Percentiles rank a stretch among this genome's conserved stretches.
phyloP scores from a whole-genome alignment of 2,113 vertebrate species.

The Anolis sagrei region DNA sequence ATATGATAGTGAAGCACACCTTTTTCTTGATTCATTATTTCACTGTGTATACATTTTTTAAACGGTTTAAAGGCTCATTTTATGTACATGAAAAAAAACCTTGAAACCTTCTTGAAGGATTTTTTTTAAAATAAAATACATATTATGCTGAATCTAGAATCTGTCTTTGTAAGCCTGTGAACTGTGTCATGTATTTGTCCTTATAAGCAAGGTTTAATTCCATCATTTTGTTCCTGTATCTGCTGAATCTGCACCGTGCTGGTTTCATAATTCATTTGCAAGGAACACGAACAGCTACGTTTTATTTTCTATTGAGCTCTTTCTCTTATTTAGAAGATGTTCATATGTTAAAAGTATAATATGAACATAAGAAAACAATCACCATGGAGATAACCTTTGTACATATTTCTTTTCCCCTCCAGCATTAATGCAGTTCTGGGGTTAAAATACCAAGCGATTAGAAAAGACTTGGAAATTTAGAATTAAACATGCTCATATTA shows the following conservation, averaged over 20 bases:
- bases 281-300: neutral
- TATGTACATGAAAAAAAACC: neutral
- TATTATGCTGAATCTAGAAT: neutral
- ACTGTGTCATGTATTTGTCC: neutral
- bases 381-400: constrained; percentile 38
- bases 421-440: constrained; percentile 35
- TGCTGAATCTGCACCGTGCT: constrained; percentile 13
- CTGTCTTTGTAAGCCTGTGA: neutral
- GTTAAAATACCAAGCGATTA: constrained; percentile 34
- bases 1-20: neutral
- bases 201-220: neutral
- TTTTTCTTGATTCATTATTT: neutral
- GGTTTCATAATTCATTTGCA: constrained; percentile 18
- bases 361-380: constrained; percentile 36
- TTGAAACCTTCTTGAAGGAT: neutral
- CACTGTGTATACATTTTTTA: neutral
- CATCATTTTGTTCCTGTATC: neutral
- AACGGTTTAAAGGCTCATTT: neutral
- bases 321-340: constrained; percentile 16
- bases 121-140: neutral
- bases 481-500: constrained; percentile 31
- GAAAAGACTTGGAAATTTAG: constrained; percentile 31
- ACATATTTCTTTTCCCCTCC: constrained; percentile 12
- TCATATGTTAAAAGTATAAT: constrained; percentile 18
- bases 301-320: constrained; percentile 25